Conservation (phyloP, 2,797 vertebrate species). For the Acrossocheilus fasciatus region DNA sequence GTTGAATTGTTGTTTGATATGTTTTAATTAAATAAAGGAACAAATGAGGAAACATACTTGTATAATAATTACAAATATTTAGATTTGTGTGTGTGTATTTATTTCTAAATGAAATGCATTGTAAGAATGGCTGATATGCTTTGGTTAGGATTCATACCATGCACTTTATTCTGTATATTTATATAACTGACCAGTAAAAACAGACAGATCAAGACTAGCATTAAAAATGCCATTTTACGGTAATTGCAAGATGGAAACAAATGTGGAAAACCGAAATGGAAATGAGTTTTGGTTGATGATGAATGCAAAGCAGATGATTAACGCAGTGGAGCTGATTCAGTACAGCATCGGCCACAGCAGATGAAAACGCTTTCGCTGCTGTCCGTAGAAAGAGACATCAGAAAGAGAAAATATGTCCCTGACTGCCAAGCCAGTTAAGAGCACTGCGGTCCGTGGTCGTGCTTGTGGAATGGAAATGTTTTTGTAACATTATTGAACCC, state of each 20-base stretch:
- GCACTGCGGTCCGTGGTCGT: conserved; percentile 46
- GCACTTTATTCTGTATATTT: background rate
- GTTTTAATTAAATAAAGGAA: background rate
- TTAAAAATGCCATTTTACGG: background rate
- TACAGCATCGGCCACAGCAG: background rate
- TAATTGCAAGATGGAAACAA: background rate
- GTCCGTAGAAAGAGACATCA: conserved; percentile 46
- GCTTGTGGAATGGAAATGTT: conserved; percentile 54
- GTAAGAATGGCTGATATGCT: background rate
- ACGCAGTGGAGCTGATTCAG: background rate
- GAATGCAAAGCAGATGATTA: background rate
- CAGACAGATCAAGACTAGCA: background rate
- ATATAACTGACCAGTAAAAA: background rate
- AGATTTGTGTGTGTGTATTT: too few species aligned
- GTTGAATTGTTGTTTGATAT: background rate
- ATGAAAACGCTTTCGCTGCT: background rate
- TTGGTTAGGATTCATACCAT: background rate
- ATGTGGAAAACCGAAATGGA: background rate
- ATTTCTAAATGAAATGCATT: background rate
- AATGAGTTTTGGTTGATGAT: background rate
- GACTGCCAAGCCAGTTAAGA: conserved; percentile 53
- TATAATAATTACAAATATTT: too few species aligned
- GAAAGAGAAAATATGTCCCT: conserved; percentile 32
- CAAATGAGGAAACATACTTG: background rate
- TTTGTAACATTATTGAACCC: conserved; percentile 45